Evolutionary conservation across 2,888 invertebrate species (phyloP).

Genomic region (Branchipolynoe longqiensis): DNA sequence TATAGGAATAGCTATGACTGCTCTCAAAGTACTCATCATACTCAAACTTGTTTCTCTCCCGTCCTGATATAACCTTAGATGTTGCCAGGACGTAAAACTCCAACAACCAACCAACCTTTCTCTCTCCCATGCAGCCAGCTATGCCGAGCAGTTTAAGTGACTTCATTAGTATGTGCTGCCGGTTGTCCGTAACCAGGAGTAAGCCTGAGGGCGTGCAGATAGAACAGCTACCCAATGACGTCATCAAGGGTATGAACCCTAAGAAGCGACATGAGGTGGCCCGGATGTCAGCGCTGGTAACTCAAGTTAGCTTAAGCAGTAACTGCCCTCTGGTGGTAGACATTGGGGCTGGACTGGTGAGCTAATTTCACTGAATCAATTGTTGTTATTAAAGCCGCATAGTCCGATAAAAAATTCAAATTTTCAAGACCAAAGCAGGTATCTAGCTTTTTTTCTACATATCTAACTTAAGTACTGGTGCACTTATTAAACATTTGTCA

Average conservation of each 20-base stretch:
- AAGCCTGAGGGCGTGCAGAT: neutral
- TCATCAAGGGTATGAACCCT: constrained; percentile 75
- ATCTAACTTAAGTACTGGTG: too few species aligned
- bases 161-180: constrained; percentile 4
- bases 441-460: neutral
- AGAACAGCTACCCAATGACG: constrained; percentile 23
- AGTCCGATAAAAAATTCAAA: neutral
- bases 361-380: too few species aligned
- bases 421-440: neutral
- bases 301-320: constrained; percentile 68
- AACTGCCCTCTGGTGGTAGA: constrained; percentile 73
- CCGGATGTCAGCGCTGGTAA: constrained; percentile 74
- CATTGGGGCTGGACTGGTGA: constrained; percentile 55
- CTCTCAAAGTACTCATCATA: too few species aligned
- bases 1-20: too few species aligned
- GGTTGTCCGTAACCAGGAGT: neutral
- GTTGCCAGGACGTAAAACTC: too few species aligned
- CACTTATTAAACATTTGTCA: too few species aligned
- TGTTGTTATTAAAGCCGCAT: too few species aligned
- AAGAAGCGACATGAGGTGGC: constrained; percentile 80
- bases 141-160: neutral
- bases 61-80: neutral
- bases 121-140: neutral
- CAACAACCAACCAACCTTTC: too few species aligned
- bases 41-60: too few species aligned